A percentile compares a stretch with the other conserved stretches of the same genome.
phyloP scores from a whole-genome alignment of 2,888 invertebrate genomes.

The Pheosia gnoma region DNA sequence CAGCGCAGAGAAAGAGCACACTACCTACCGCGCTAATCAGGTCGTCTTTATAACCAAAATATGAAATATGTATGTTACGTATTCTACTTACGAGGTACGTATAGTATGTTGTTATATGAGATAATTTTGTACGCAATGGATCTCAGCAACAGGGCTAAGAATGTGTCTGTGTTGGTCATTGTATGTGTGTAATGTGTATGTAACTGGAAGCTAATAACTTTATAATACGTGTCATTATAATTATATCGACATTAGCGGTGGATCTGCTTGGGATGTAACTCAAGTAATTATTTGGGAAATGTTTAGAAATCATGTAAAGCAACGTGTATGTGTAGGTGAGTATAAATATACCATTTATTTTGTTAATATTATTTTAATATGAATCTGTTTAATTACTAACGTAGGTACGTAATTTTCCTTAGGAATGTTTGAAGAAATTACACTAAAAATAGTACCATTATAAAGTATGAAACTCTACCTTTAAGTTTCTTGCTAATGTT shows the following conservation, averaged over 20 bases:
- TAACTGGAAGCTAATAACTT: slow-evolving; percentile 66
- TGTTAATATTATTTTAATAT: too few relatives aligned
- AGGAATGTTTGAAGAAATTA: too few relatives aligned
- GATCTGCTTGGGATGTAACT: slow-evolving; percentile 30
- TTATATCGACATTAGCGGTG: slow-evolving; percentile 47
- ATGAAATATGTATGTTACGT: too few relatives aligned
- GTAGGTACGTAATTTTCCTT: too few relatives aligned
- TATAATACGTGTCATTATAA: slow-evolving; percentile 58
- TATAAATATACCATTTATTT: not conserved
- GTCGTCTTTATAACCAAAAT: too few relatives aligned
- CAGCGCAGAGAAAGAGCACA: too few relatives aligned
- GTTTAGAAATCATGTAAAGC: slow-evolving; percentile 9
- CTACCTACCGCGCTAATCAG: too few relatives aligned
- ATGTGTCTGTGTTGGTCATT: slow-evolving; percentile 4
- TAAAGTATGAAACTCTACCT: too few relatives aligned
- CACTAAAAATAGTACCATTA: too few relatives aligned
- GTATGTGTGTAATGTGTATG: slow-evolving; percentile 55
- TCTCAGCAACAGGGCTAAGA: not conserved
- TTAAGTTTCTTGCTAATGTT: too few relatives aligned
- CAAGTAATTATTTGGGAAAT: slow-evolving; percentile 25
- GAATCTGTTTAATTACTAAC: too few relatives aligned
- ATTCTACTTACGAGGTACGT: too few relatives aligned
- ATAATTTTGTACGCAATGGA: not conserved
- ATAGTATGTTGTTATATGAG: not conserved
- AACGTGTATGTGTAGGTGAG: not conserved